Evolutionary conservation across 2,797 vertebrate species (phyloP).

Genomic region (Spea hammondii): DNA sequence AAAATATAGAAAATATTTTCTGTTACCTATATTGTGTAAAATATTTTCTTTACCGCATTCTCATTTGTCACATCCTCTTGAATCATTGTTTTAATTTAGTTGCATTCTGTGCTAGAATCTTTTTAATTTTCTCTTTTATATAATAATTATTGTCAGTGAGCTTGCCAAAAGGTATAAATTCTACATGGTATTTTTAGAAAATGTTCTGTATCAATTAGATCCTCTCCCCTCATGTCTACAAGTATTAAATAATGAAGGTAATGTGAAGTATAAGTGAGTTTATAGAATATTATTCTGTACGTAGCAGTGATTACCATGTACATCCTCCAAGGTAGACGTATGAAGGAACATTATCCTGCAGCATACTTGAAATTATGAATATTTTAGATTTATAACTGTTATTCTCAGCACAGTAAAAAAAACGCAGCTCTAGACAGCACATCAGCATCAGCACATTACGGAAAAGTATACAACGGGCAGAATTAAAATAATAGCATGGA

Average conservation of each 20-base stretch:
- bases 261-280: neutral
- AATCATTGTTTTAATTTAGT: neutral
- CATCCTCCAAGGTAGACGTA: neutral
- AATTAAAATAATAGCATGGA: too few relatives aligned
- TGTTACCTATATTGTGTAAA: too few relatives aligned
- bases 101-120: neutral
- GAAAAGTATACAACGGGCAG: too few relatives aligned
- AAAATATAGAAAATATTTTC: too few relatives aligned
- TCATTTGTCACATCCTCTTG: too few relatives aligned
- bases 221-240: neutral
- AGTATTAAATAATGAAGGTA: constrained; percentile 1
- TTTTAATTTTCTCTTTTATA: neutral
- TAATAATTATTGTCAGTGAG: neutral
- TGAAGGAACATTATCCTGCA: neutral
- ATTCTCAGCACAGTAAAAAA: neutral
- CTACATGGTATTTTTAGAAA: neutral
- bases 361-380: neutral
- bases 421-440: too few relatives aligned
- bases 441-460: too few relatives aligned
- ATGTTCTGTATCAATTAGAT: neutral
- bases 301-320: neutral
- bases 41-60: too few relatives aligned
- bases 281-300: neutral
- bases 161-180: neutral
- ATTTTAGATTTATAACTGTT: neutral